phyloP scores from a whole-genome alignment of 2,113 vertebrate genomes.

The Caranx ignobilis region DNA sequence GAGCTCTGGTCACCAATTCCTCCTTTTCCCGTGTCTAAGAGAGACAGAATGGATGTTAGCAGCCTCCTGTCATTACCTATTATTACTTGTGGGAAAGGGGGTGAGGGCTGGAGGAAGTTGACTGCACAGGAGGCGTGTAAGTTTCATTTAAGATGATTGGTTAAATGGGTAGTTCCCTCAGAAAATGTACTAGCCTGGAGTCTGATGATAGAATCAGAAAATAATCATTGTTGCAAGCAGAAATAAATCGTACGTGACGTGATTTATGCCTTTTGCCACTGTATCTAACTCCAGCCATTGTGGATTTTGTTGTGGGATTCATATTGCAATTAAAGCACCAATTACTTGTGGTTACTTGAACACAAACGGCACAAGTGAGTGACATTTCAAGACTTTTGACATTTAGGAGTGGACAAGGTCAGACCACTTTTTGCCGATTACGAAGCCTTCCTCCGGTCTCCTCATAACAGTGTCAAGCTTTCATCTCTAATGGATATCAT shows the following conservation, averaged over 20 bases:
- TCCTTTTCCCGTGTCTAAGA: constrained; percentile 39
- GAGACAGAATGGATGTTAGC: constrained; percentile 45
- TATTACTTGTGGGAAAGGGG: constrained; percentile 42
- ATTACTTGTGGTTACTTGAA: constrained; percentile 21
- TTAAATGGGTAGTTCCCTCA: neutral
- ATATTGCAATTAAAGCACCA: constrained; percentile 22
- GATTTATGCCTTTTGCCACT: neutral
- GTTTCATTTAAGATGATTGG: constrained; percentile 14
- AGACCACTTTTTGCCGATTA: constrained; percentile 23
- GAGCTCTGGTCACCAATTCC: constrained; percentile 50
- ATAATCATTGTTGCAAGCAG: neutral
- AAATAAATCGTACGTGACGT: neutral
- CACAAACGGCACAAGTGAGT: constrained; percentile 16
- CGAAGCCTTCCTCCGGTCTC: constrained; percentile 18
- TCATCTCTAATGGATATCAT: constrained; percentile 73
- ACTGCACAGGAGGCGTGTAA: neutral
- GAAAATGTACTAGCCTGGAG: neutral
- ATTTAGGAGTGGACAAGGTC: constrained; percentile 38
- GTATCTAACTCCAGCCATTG: constrained; percentile 3
- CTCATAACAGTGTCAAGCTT: constrained; percentile 51
- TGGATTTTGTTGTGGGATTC: constrained; percentile 11
- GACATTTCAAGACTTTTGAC: constrained; percentile 13
- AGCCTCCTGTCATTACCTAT: constrained; percentile 62
- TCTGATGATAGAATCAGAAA: neutral
- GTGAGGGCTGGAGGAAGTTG: neutral